These are phyloP conservation scores for Cuculus canorus DNA, from an alignment of 2,797 vertebrate genomes.

Conservation along the genomic window DNA sequence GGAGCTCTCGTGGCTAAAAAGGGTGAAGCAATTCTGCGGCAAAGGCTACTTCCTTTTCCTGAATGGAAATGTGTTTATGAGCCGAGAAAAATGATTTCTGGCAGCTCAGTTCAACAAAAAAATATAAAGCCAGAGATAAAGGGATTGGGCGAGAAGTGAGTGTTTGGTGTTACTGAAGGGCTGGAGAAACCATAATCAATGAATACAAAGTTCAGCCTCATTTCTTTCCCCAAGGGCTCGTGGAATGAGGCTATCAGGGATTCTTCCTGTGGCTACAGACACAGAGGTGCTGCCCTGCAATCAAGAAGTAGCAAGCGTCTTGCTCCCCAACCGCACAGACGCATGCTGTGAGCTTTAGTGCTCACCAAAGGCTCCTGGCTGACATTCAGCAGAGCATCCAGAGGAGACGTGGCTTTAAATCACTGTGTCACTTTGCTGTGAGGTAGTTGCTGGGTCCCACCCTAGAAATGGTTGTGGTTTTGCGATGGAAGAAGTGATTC, in stretches of 20 bases:
- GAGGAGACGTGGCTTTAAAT: not conserved
- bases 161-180: conserved; percentile 14
- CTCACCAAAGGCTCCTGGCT: not conserved
- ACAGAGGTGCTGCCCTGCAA: not conserved
- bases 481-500: not conserved
- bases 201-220: conserved; percentile 53
- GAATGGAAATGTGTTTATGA: conserved; percentile 56
- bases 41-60: conserved; percentile 10
- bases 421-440: not conserved
- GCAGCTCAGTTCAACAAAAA: not conserved
- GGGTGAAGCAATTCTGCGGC: not conserved
- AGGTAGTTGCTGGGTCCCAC: not conserved
- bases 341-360: not conserved
- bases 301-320: not conserved
- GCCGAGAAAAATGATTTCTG: not conserved
- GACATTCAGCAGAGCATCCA: not conserved
- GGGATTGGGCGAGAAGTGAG: conserved; percentile 18
- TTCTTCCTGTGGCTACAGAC: not conserved
- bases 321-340: not conserved
- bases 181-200: conserved; percentile 34
- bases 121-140: conserved; percentile 12
- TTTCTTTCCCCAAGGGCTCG: not conserved
- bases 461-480: not conserved
- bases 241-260: not conserved
- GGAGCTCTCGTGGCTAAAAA: not conserved